phyloP scores from a whole-genome alignment of 2,888 invertebrate genomes.

The Cheilosia pagana region DNA sequence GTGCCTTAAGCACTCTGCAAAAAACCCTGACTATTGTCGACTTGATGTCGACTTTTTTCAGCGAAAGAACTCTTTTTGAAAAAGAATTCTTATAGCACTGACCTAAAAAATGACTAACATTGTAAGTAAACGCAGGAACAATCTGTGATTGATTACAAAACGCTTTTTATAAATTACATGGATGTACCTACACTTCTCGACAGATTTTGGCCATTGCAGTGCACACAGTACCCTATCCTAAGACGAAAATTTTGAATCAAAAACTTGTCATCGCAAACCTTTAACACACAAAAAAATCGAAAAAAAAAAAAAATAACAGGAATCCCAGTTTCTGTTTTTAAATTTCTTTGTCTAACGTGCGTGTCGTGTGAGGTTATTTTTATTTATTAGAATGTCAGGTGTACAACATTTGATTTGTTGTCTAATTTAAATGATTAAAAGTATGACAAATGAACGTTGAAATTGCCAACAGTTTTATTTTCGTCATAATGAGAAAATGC shows the following conservation, averaged over 20 bases:
- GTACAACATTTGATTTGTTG: slow-evolving; percentile 56
- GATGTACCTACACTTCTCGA: background rate
- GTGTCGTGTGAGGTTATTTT: slow-evolving; percentile 12
- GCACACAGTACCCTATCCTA: slow-evolving; percentile 40
- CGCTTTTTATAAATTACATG: background rate
- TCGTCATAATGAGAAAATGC: background rate
- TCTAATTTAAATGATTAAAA: slow-evolving; percentile 58
- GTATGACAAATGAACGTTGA: slow-evolving; percentile 51
- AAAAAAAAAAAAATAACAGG: background rate
- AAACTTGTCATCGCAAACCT: slow-evolving; percentile 44
- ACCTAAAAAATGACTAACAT: background rate
- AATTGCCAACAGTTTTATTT: slow-evolving; percentile 30
- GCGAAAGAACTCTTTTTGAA: too few species aligned
- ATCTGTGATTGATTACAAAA: slow-evolving; percentile 17
- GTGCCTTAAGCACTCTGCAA: too few species aligned
- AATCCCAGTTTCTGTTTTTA: slow-evolving; percentile 10
- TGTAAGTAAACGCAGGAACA: background rate
- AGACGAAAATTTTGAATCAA: slow-evolving; percentile 39
- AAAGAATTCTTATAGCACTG: too few species aligned
- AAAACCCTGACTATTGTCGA: too few species aligned
- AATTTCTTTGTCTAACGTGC: slow-evolving; percentile 28
- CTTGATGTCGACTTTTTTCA: too few species aligned
- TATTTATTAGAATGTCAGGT: slow-evolving; percentile 46
- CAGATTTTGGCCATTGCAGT: slow-evolving; percentile 43
- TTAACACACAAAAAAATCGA: background rate